Conservation (phyloP, 2,113 vertebrate genomes). For the Vulpes vulpes region DNA sequence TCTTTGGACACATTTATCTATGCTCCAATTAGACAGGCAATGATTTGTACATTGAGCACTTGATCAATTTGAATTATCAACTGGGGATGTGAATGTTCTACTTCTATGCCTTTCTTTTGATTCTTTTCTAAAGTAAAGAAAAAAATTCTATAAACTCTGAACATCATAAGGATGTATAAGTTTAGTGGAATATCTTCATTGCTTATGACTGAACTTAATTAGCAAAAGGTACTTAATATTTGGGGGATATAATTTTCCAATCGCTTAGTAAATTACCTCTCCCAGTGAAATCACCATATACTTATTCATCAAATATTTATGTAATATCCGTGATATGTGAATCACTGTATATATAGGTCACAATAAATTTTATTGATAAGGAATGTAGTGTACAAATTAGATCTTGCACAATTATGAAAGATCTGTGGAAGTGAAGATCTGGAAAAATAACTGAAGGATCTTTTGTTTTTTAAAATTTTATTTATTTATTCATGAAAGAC, state of each 20-base stretch:
- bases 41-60: not conserved
- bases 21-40: not conserved
- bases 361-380: not conserved
- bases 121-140: not conserved
- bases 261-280: not conserved
- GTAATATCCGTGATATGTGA: not conserved
- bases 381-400: not conserved
- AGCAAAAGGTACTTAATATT: not conserved
- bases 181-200: not conserved
- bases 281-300: not conserved
- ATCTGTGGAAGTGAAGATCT: not conserved
- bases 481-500: too few relatives aligned
- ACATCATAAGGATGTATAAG: not conserved
- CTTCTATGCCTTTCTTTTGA: not conserved
- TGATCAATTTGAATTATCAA: conserved; percentile 8
- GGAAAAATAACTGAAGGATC: not conserved
- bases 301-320: not conserved
- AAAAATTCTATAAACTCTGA: not conserved
- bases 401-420: not conserved
- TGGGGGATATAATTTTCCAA: not conserved
- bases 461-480: too few relatives aligned
- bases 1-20: not conserved
- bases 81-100: not conserved
- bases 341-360: not conserved
- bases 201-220: not conserved